A percentile compares a stretch with the other conserved stretches of the same genome.
Conservation (phyloP, 2,113 vertebrate species). For the Ciconia boyciana region DNA sequence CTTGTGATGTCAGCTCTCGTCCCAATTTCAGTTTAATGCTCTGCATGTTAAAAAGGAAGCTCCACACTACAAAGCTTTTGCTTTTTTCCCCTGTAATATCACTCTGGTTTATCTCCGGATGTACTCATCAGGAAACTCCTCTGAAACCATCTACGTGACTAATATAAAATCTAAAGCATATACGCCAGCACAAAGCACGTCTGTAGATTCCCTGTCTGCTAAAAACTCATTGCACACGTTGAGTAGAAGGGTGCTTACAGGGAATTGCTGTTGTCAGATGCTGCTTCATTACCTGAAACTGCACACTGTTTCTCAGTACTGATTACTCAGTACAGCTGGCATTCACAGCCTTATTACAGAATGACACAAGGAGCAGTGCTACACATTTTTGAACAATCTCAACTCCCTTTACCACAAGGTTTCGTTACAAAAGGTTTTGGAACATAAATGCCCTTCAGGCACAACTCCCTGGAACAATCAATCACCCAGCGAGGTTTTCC, state of each 20-base stretch:
- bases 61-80: not conserved
- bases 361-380: not conserved
- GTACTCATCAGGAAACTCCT: not conserved
- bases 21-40: not conserved
- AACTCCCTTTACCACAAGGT: not conserved
- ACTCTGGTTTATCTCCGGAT: not conserved
- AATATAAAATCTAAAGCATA: not conserved
- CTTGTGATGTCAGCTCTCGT: not conserved
- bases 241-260: not conserved
- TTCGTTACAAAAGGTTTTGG: not conserved
- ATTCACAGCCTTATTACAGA: not conserved
- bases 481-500: not conserved
- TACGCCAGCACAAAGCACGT: accelerated
- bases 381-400: not conserved
- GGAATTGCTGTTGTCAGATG: not conserved
- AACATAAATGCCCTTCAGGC: not conserved
- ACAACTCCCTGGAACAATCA: not conserved
- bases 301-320: not conserved
- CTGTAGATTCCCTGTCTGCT: not conserved
- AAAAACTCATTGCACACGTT: not conserved
- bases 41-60: not conserved
- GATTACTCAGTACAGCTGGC: not conserved
- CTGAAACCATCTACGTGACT: not conserved
- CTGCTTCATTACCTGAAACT: not conserved
- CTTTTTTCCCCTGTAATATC: not conserved